Evolutionary conservation across 53 echinoderm and acorn worm genomes (phyloP).

Genomic region (Holothuria scabra): DNA sequence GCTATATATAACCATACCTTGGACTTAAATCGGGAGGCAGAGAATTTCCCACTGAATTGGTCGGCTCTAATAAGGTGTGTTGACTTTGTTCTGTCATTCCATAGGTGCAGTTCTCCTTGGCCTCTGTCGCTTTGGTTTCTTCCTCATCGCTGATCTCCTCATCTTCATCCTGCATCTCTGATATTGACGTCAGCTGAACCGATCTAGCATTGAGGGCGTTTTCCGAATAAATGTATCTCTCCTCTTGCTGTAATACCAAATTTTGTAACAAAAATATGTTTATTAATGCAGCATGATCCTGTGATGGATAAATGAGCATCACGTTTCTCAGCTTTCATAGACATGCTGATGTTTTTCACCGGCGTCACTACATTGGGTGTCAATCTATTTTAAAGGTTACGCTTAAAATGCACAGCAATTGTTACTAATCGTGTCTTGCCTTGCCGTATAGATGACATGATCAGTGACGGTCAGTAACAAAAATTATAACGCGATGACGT

Average conservation of each 20-base stretch:
- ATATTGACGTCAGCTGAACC: conserved; percentile 79
- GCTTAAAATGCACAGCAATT: too few species aligned
- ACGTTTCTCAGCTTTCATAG: too few species aligned
- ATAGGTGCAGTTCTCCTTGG: conserved; percentile 61
- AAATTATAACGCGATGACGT: too few species aligned
- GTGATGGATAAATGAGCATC: too few species aligned
- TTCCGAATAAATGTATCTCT: conserved; percentile 60
- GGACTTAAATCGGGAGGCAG: conserved; percentile 94
- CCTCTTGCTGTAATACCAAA: conserved; percentile 32
- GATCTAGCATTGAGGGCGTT: conserved; percentile 54
- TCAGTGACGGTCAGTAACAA: too few species aligned
- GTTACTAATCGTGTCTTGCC: too few species aligned
- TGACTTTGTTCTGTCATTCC: conserved; percentile 60
- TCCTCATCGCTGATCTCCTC: conserved; percentile 60
- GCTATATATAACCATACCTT: conserved; percentile 53
- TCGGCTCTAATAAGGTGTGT: conserved; percentile 73
- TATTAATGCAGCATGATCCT: too few species aligned
- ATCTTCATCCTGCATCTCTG: conserved; percentile 78
- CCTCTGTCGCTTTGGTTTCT: conserved; percentile 58
- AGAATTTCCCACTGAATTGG: conserved; percentile 62
- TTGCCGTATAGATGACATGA: too few species aligned
- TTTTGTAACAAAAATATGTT: too few species aligned
- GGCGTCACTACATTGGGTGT: too few species aligned
- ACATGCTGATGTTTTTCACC: too few species aligned
- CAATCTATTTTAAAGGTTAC: too few species aligned